Conservation (phyloP, 1,140 invertebrate genomes). For the Pachypsylla venusta region DNA sequence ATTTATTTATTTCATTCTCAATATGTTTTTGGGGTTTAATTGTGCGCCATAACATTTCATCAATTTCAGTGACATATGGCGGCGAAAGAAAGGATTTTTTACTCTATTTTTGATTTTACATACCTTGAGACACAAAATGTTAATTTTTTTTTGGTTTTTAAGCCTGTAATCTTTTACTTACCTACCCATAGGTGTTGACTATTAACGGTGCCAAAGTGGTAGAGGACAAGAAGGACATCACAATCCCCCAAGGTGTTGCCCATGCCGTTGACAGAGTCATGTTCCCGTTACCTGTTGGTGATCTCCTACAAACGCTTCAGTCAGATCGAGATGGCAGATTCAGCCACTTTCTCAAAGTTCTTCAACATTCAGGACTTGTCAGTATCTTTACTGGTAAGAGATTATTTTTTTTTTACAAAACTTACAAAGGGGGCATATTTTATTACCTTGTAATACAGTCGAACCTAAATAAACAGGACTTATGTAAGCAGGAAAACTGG, state of each 20-base stretch:
- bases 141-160: no score
- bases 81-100: no score
- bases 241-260: conserved; percentile 67
- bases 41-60: no score
- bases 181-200: conserved; percentile 61
- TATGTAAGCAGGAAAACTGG: not conserved
- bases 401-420: no score
- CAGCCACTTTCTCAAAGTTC: conserved; percentile 55
- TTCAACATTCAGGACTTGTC: conserved; percentile 54
- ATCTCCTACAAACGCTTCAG: conserved; percentile 62
- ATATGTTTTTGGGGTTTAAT: no score
- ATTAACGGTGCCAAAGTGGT: conserved; percentile 66
- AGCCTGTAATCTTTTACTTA: no score
- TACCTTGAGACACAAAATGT: no score
- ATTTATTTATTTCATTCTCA: no score
- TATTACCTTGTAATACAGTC: not conserved
- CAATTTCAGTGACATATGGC: no score
- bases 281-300: conserved; percentile 70
- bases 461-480: not conserved
- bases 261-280: conserved; percentile 75
- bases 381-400: conserved; percentile 49
- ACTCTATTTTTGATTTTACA: no score
- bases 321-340: conserved; percentile 63
- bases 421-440: no score
- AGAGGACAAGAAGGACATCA: conserved; percentile 62